A percentile compares a stretch with the other conserved stretches of the same genome.
Conservation (phyloP, 1,140 invertebrate species). For the Calosoma granatense region DNA sequence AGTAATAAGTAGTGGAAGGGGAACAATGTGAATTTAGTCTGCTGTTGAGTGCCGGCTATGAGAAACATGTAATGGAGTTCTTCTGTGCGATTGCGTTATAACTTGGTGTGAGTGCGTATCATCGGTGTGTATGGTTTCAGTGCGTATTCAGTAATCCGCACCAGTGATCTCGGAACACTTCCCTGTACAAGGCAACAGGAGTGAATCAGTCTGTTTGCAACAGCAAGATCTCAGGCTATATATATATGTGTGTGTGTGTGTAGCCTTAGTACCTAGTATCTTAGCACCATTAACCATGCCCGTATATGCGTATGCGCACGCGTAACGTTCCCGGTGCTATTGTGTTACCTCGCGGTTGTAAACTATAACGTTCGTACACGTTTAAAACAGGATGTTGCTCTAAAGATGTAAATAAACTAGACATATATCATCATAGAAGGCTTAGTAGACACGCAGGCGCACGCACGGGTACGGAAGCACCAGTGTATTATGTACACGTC, state of each 20-base stretch:
- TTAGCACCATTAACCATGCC: too few relatives aligned
- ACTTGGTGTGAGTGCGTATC: too few relatives aligned
- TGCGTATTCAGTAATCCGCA: background rate
- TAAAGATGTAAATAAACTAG: background rate
- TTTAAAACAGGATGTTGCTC: background rate
- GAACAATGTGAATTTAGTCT: too few relatives aligned
- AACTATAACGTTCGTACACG: background rate
- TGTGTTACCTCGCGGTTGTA: background rate
- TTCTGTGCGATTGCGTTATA: too few relatives aligned
- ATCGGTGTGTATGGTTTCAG: background rate
- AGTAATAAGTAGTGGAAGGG: too few relatives aligned
- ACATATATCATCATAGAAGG: background rate
- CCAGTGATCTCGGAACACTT: background rate
- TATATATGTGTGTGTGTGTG: too few relatives aligned
- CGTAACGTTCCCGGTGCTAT: background rate
- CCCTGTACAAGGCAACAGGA: too few relatives aligned
- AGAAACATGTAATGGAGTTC: too few relatives aligned
- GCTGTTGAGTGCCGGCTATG: too few relatives aligned
- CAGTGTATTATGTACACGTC: background rate
- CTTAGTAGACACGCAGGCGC: background rate
- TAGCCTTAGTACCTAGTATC: too few relatives aligned
- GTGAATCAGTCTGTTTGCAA: too few relatives aligned
- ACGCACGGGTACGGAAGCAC: background rate
- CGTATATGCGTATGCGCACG: background rate
- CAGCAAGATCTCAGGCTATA: too few relatives aligned